Evolutionary conservation across 1,140 invertebrate genomes (phyloP).

Genomic region (Atta texana): DNA sequence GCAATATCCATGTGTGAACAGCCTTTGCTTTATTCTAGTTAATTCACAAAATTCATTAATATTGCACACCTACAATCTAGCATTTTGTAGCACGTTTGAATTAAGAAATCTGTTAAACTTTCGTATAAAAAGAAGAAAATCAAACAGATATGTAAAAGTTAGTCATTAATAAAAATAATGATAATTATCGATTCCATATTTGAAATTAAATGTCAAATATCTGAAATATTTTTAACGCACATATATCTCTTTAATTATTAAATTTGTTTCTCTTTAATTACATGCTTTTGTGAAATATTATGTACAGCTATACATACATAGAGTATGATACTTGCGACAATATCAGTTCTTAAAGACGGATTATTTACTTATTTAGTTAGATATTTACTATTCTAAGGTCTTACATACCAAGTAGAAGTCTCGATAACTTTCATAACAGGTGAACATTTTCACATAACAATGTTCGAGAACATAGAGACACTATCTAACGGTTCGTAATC

Average conservation of each 20-base stretch:
- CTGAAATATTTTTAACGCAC: neutral
- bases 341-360: conserved; percentile 25
- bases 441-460: conserved; percentile 50
- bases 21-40: conserved; percentile 40
- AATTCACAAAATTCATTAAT: conserved; percentile 27
- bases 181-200: neutral
- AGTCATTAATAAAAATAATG: neutral
- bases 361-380: conserved; percentile 50
- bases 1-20: neutral
- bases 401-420: neutral
- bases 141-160: neutral
- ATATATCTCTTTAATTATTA: neutral
- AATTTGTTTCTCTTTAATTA: neutral
- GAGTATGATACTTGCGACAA: neutral
- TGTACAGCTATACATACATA: neutral
- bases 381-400: conserved; percentile 1
- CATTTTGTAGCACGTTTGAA: neutral
- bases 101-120: neutral
- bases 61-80: neutral
- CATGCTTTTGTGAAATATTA: neutral
- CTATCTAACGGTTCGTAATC: conserved; percentile 16
- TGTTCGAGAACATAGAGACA: conserved; percentile 14
- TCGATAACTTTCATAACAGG: conserved; percentile 29
- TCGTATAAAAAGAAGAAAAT: neutral
- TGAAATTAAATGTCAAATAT: neutral